Evolutionary conservation across 2,797 vertebrate genomes (phyloP).

Genomic region (Acanthopagrus latus): DNA sequence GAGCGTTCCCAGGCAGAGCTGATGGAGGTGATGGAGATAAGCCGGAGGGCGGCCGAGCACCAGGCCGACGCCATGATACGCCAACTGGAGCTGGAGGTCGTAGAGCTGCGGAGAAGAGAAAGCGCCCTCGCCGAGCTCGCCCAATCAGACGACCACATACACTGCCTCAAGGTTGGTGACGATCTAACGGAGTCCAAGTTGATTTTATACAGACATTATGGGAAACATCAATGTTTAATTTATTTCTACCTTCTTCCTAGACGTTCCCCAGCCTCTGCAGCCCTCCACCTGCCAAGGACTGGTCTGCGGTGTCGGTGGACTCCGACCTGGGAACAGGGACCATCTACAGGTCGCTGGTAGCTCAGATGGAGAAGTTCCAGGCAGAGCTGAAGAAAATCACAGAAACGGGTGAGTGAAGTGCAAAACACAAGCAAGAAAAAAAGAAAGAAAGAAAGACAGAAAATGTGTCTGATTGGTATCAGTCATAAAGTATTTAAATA

Average conservation of each 20-base stretch:
- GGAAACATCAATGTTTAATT: neutral
- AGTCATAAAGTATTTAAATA: neutral
- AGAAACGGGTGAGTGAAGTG: conserved; percentile 68
- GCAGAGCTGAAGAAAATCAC: conserved; percentile 66
- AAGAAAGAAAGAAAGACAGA: no score
- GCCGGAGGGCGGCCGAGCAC: conserved; percentile 56
- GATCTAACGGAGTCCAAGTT: neutral
- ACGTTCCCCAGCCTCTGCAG: conserved; percentile 56
- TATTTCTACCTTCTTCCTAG: conserved; percentile 42
- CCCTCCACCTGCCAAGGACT: conserved; percentile 71
- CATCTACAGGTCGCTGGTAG: conserved; percentile 73
- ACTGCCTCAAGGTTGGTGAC: conserved; percentile 74
- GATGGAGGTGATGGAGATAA: conserved; percentile 78
- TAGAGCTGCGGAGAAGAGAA: conserved; percentile 70
- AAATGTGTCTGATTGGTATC: neutral
- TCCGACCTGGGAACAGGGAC: conserved; percentile 71
- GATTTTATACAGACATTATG: neutral
- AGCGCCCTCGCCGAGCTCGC: conserved; percentile 63
- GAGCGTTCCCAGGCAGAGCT: conserved; percentile 77
- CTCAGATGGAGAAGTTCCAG: conserved; percentile 72
- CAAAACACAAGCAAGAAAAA: neutral
- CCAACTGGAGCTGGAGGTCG: conserved; percentile 81
- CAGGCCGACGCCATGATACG: conserved; percentile 73
- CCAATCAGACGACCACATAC: conserved; percentile 69
- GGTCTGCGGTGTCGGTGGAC: conserved; percentile 72